A percentile compares a stretch with the other conserved stretches of the same genome.
Conservation (phyloP, 1,140 invertebrate genomes). For the Danaus plexippus region DNA sequence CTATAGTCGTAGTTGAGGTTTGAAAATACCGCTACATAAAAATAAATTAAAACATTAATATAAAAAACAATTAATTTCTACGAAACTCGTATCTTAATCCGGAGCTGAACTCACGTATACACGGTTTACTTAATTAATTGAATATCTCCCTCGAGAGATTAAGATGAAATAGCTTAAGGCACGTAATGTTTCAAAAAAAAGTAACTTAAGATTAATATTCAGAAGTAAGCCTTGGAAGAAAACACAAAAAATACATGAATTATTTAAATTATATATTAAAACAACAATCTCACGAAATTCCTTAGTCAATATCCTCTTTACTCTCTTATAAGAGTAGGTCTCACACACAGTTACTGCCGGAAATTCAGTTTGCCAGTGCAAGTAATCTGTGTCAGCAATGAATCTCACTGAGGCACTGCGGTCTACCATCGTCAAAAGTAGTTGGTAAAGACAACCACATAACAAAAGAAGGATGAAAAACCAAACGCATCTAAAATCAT, state of each 20-base stretch:
- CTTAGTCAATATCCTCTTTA: conserved; percentile 33
- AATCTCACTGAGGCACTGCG: conserved; percentile 64
- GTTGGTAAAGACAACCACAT: conserved; percentile 41
- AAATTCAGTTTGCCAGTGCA: conserved; percentile 73
- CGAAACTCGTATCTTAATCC: too few species aligned
- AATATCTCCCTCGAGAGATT: too few species aligned
- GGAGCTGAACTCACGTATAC: too few species aligned
- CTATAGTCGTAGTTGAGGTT: conserved; percentile 30
- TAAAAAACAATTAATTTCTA: neutral
- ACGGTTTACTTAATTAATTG: too few species aligned
- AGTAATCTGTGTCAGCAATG: conserved; percentile 70
- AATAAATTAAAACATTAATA: neutral
- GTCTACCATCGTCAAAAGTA: conserved; percentile 51
- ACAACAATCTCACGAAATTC: conserved; percentile 34
- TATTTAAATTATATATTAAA: conserved; percentile 3
- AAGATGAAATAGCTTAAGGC: too few species aligned
- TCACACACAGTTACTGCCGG: conserved; percentile 73
- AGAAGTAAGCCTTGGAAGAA: too few species aligned
- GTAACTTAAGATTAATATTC: too few species aligned
- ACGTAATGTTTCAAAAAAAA: too few species aligned
- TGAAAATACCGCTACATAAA: conserved; percentile 32
- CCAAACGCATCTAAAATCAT: conserved; percentile 58
- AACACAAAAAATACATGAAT: neutral
- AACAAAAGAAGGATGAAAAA: conserved; percentile 42
- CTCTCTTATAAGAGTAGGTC: conserved; percentile 42